Percentiles rank a stretch among this genome's conserved stretches.
Conservation (phyloP, 2,888 invertebrate genomes). For the Hypercompe scribonia region DNA sequence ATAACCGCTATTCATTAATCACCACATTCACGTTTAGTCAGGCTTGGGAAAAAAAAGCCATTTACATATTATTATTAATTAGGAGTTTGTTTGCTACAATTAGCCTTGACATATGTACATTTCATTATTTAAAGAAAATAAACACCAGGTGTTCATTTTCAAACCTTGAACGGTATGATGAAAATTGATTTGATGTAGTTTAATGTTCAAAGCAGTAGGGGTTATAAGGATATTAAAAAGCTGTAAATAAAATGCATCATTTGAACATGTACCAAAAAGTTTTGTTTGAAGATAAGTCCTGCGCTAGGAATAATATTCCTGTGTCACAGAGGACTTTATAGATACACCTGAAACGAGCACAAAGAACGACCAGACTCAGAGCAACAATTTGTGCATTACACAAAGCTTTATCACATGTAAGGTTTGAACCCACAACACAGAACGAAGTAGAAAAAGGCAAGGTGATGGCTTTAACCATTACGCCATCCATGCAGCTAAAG, state of each 20-base stretch:
- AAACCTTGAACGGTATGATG: neutral
- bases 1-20: constrained; percentile 75
- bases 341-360: too few species aligned
- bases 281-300: too few species aligned
- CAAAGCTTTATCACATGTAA: too few species aligned
- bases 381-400: too few species aligned
- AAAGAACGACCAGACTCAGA: too few species aligned
- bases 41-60: constrained; percentile 61
- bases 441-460: too few species aligned
- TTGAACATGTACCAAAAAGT: neutral
- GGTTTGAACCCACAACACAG: too few species aligned
- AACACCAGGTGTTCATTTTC: constrained; percentile 6
- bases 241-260: neutral
- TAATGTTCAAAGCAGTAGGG: neutral
- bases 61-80: constrained; percentile 80
- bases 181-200: neutral
- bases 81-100: constrained; percentile 54
- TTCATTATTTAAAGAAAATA: constrained; percentile 7
- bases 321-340: too few species aligned
- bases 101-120: constrained; percentile 46
- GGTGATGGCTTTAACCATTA: too few species aligned
- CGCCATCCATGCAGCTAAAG: too few species aligned
- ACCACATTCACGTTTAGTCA: constrained; percentile 67
- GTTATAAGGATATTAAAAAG: neutral
- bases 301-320: too few species aligned